Percentiles rank a stretch among this genome's conserved stretches.
Evolutionary conservation across 2,113 vertebrate species (phyloP).

Genomic region (Chloropsis hardwickii): DNA sequence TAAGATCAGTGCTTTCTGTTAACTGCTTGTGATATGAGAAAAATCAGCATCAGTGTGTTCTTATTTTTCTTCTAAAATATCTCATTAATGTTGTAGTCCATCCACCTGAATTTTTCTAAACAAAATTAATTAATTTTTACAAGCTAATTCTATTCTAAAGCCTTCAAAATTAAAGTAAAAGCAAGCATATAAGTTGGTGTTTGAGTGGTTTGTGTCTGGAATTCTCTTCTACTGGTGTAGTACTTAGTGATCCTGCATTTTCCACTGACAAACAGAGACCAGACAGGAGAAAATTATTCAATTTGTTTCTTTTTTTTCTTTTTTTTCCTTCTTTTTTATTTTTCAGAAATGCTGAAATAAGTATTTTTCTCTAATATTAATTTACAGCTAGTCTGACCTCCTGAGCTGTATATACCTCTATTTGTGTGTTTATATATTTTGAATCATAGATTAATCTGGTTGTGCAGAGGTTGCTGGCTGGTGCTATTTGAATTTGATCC

Average conservation of each 20-base stretch:
- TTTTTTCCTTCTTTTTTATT: not conserved
- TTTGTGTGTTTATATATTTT: not conserved
- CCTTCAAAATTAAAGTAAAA: not conserved
- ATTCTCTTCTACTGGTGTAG: not conserved
- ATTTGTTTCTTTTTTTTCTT: fast-evolving
- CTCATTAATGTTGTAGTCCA: not conserved
- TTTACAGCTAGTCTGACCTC: not conserved
- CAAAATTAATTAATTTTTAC: not conserved
- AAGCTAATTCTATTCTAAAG: not conserved
- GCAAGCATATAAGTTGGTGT: not conserved
- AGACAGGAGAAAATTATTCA: not conserved
- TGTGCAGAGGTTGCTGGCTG: not conserved
- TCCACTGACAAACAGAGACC: not conserved
- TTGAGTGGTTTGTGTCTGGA: not conserved
- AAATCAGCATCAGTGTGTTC: not conserved
- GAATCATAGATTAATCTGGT: conserved; percentile 28
- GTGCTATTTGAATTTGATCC: conserved; percentile 8
- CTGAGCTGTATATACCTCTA: not conserved
- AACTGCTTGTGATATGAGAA: not conserved
- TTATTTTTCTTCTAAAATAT: not conserved
- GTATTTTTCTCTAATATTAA: not conserved
- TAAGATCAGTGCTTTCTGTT: not conserved
- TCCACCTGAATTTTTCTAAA: not conserved
- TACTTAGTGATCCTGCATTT: not conserved
- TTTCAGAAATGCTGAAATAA: not conserved